These are phyloP conservation scores for Pedicia rivosa DNA, from an alignment of 2,888 invertebrate genomes.

Conservation along the genomic window DNA sequence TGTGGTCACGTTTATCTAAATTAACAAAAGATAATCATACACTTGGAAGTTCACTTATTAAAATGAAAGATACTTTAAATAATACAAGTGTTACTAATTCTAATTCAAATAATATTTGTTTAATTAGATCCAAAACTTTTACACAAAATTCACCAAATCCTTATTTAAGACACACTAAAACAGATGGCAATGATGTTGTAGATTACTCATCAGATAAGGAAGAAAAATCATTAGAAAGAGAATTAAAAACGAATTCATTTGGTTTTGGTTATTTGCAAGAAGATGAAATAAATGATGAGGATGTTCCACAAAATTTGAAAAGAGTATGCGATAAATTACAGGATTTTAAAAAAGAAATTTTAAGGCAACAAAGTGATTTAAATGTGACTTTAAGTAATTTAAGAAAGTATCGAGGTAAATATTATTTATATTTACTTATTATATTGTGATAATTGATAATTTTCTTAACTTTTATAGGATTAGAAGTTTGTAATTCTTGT, in stretches of 20 bases:
- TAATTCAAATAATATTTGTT: conserved; percentile 11
- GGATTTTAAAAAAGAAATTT: conserved; percentile 41
- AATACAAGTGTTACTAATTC: not conserved
- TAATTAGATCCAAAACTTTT: conserved; percentile 45
- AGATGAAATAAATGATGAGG: conserved; percentile 39
- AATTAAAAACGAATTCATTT: too few species aligned
- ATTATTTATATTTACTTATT: conserved; percentile 6
- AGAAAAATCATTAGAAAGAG: too few species aligned
- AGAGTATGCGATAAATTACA: conserved; percentile 45
- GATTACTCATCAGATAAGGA: too few species aligned
- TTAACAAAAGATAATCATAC: conserved; percentile 42
- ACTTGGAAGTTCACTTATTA: conserved; percentile 22
- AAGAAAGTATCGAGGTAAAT: conserved; percentile 29
- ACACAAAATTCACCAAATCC: conserved; percentile 47
- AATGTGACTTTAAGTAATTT: conserved; percentile 28
- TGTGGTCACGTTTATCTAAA: conserved; percentile 57
- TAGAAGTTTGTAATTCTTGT: not conserved
- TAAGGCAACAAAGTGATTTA: conserved; percentile 45
- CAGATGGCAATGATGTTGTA: conserved; percentile 15
- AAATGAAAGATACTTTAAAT: conserved; percentile 17
- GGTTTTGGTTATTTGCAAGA: conserved; percentile 24
- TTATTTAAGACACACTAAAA: conserved; percentile 35
- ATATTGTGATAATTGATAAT: not conserved
- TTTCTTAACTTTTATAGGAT: not conserved
- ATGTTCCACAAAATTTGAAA: conserved; percentile 46